Evolutionary conservation across 2,888 invertebrate genomes (phyloP).

Genomic region (Ophion ventricosus): DNA sequence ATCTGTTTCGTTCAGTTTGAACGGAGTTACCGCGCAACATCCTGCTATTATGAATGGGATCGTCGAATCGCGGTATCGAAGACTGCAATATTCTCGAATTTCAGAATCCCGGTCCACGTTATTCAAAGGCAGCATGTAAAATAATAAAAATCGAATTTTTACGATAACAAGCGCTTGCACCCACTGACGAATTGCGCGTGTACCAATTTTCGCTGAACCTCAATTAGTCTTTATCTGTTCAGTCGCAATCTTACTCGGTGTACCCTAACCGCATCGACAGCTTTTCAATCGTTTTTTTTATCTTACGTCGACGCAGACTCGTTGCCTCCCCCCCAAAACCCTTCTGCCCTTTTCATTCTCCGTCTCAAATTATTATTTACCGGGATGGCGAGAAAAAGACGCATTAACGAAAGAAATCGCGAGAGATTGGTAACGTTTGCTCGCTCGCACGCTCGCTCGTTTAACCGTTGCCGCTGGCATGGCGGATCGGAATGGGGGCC

Average conservation of each 20-base stretch:
- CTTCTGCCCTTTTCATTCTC: neutral
- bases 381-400: constrained; percentile 45
- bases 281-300: neutral
- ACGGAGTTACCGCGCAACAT: too few relatives aligned
- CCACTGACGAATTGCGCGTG: too few relatives aligned
- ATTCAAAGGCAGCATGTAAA: neutral
- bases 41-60: too few relatives aligned
- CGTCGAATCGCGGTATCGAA: too few relatives aligned
- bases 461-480: constrained; percentile 70
- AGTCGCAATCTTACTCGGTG: neutral
- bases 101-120: neutral
- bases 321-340: neutral
- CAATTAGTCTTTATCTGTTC: neutral
- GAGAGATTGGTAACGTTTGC: constrained; percentile 39
- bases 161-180: neutral
- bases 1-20: too few relatives aligned
- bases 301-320: neutral
- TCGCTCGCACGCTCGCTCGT: constrained; percentile 40
- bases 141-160: neutral
- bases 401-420: constrained; percentile 52
- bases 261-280: neutral
- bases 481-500: constrained; percentile 76
- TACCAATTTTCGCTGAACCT: neutral
- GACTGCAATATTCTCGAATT: neutral
- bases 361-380: constrained; percentile 45